A percentile compares a stretch with the other conserved stretches of the same genome.
These are phyloP conservation scores for Dolichallabes microphthalmus DNA, from an alignment of 2,113 vertebrate genomes.

Conservation along the genomic window DNA sequence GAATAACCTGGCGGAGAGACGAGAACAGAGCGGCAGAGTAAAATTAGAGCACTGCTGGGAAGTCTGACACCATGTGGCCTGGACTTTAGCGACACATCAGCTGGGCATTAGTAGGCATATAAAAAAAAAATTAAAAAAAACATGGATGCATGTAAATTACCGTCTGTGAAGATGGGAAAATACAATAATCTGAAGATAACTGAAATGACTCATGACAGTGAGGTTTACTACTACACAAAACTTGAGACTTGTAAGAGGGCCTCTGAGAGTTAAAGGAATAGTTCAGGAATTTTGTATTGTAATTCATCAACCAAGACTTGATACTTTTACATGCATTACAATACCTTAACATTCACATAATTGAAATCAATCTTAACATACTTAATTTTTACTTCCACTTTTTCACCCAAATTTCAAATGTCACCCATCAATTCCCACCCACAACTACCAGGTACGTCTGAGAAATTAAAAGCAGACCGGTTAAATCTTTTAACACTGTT, in stretches of 20 bases:
- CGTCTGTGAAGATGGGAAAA: not conserved
- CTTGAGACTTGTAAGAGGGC: not conserved
- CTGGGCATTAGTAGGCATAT: slow-evolving; percentile 64
- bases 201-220: not conserved
- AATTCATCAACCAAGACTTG: not conserved
- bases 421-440: not conserved
- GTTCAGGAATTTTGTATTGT: not conserved
- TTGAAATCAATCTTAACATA: not conserved
- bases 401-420: not conserved
- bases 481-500: not conserved
- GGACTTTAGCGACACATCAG: slow-evolving; percentile 52
- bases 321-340: too few species aligned
- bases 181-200: not conserved
- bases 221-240: not conserved
- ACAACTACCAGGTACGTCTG: not conserved
- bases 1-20: slow-evolving; percentile 83
- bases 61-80: slow-evolving; percentile 43
- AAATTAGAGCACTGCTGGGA: slow-evolving; percentile 45
- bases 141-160: not conserved
- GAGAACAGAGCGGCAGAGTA: slow-evolving; percentile 38
- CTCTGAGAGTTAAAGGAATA: not conserved
- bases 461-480: too few species aligned
- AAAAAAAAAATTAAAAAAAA: slow-evolving; percentile 60
- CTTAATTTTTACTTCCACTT: not conserved
- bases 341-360: not conserved